Evolutionary conservation across 1,140 invertebrate genomes (phyloP), one percentile per base, ranked within the genome.

Genomic region (Anoplophora glabripennis): DNA sequence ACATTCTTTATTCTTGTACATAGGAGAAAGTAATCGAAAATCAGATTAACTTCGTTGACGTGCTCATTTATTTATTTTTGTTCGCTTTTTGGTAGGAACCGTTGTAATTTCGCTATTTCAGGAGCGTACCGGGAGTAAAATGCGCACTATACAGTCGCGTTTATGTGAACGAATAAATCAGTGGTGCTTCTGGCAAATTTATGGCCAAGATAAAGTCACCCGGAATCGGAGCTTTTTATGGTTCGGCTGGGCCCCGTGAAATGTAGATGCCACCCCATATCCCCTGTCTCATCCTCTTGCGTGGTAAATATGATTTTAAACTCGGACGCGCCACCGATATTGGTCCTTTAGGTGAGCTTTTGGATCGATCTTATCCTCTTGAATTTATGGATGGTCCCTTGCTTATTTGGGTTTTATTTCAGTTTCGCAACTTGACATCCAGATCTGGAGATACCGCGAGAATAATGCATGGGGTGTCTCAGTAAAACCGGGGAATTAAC

Each of bases 111-210:
- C 44, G 44, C 18, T n/a, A 46, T n/a, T 28, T 46, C 44, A 46
- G 17, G 44, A 46, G 17, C 44, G 28, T 46, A 46, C 14, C 44
- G 44, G 44, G 44, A 46, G 44, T 46, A 46, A 46, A 46, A 46
- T 46, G 44, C 44, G 21, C 21, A 28, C 44, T 46, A 17, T 46
- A 18, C 42, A 45, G 15, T 57, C 48, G 57, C 73, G 72, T 75
- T 75, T 75, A 75, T 73, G 72, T 71, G 72, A 68, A 73, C 72
- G 66, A 70, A 75, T 75, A 75, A 75, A 75, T 75, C 74, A 75
- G 74, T 64, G 68, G 71, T 67, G 74, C 73, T 75, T 74, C 74
- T 75, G 74, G 69, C 73, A 72, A 75, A 75, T 75, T 75, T 75
- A 75, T 75, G 65, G 73, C 66, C 65, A 59, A 75, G 74, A 75